Evolutionary conservation across 2,797 vertebrate genomes (phyloP).

Genomic region (Eptatretus atami): DNA sequence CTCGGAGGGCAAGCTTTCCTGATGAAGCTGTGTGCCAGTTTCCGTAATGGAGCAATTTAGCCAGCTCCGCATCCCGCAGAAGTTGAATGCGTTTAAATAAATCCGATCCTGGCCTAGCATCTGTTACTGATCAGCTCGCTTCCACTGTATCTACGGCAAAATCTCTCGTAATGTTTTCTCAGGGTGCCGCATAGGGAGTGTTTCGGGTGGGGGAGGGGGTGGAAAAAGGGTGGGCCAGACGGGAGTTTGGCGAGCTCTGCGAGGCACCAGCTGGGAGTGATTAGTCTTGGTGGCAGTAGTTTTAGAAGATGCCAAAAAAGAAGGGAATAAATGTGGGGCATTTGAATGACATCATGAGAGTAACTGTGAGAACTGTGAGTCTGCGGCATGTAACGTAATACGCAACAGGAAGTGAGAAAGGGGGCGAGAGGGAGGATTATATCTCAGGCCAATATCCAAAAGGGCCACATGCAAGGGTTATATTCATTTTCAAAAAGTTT

Average conservation of each 20-base stretch:
- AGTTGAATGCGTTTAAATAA: no score
- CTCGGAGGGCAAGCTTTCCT: no score
- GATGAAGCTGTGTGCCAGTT: no score
- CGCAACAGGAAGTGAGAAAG: background rate
- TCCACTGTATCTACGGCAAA: constrained; percentile 3
- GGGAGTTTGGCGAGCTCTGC: constrained; percentile 2
- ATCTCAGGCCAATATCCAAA: no score
- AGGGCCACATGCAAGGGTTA: no score
- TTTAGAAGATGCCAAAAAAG: constrained; percentile 5
- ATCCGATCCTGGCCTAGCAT: background rate
- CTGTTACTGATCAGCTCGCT: constrained; percentile 2
- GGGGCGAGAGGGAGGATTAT: no score
- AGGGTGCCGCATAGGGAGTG: background rate
- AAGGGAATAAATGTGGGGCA: background rate
- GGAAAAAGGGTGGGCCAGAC: background rate
- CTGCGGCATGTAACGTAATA: background rate
- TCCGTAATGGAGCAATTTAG: no score
- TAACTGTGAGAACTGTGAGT: constrained; percentile 2
- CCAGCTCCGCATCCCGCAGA: no score
- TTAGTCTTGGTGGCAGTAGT: constrained; percentile 5
- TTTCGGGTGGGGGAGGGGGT: background rate
- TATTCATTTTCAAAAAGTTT: no score
- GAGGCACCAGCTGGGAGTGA: constrained; percentile 5
- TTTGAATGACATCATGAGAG: constrained; percentile 5
- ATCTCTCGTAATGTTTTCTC: constrained; percentile 4